Evolutionary conservation across 30 jellyfish, hydroid and myxozoan genomes (phyloP).

Genomic region (Cassiopea xamachana): DNA sequence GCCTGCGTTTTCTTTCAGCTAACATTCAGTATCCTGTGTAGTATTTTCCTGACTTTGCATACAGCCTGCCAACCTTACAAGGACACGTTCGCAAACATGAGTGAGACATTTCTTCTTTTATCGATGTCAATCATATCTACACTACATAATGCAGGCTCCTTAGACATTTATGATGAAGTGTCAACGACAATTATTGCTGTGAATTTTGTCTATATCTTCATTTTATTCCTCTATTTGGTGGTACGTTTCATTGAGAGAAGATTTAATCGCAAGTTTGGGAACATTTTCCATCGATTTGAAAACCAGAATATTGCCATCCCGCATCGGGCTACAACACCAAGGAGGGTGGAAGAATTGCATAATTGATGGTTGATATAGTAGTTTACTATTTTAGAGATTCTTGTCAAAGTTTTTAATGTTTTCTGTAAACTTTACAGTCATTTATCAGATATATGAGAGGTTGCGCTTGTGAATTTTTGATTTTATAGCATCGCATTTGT

Average conservation of each 20-base stretch:
- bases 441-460: no score
- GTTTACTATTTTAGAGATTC: no score
- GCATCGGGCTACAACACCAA: neutral
- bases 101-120: conserved; percentile 50
- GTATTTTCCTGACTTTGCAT: conserved; percentile 47
- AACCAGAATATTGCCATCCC: conserved; percentile 5
- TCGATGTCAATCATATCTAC: conserved; percentile 53
- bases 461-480: no score
- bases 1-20: conserved; percentile 40
- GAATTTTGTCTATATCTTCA: neutral
- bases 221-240: conserved; percentile 11
- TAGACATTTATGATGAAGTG: neutral
- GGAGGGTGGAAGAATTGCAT: neutral
- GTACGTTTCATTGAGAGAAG: neutral
- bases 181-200: conserved; percentile 1
- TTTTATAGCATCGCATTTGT: no score
- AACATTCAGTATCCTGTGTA: conserved; percentile 15
- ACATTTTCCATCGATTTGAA: neutral
- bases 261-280: neutral
- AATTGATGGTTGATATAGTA: neutral
- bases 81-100: conserved; percentile 29
- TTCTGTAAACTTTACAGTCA: no score
- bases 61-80: conserved; percentile 67
- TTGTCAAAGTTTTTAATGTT: no score
- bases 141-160: conserved; percentile 11